These are phyloP conservation scores for Xiphophorus couchianus DNA, from an alignment of 2,113 vertebrate genomes.

Conservation along the genomic window DNA sequence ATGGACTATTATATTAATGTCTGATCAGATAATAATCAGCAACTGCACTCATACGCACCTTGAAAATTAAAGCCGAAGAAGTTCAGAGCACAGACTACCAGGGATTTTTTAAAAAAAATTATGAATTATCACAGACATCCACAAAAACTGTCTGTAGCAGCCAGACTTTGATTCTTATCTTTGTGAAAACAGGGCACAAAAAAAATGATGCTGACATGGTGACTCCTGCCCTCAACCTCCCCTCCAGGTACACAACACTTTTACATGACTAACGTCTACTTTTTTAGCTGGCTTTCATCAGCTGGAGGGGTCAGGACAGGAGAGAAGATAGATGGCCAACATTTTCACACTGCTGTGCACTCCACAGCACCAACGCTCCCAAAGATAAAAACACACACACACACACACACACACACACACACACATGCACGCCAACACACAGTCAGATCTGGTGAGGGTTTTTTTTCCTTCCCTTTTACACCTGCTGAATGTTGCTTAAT, in stretches of 20 bases:
- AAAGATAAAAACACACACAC: background rate
- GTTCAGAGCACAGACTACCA: background rate
- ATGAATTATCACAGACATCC: background rate
- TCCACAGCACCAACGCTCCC: background rate
- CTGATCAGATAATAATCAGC: background rate
- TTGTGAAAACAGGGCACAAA: background rate
- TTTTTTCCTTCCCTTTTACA: constrained; percentile 9
- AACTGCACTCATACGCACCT: background rate
- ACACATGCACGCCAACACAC: background rate
- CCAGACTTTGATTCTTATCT: background rate
- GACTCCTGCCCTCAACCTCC: constrained; percentile 20
- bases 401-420: background rate
- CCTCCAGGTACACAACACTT: constrained; percentile 37
- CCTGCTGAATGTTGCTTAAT: constrained; percentile 7
- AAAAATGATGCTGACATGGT: background rate
- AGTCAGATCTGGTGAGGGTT: background rate
- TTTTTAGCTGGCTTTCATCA: constrained; percentile 40
- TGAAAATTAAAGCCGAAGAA: background rate
- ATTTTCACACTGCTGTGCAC: constrained; percentile 21
- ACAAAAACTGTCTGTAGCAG: background rate
- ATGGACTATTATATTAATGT: background rate
- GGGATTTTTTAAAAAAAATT: background rate
- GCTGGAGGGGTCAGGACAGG: constrained; percentile 20
- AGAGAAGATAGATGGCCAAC: constrained; percentile 14
- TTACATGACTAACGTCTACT: constrained; percentile 33